Base-by-base conservation (phyloP, 1,140 invertebrate species). In the Drosophila paulistorum region DNA sequence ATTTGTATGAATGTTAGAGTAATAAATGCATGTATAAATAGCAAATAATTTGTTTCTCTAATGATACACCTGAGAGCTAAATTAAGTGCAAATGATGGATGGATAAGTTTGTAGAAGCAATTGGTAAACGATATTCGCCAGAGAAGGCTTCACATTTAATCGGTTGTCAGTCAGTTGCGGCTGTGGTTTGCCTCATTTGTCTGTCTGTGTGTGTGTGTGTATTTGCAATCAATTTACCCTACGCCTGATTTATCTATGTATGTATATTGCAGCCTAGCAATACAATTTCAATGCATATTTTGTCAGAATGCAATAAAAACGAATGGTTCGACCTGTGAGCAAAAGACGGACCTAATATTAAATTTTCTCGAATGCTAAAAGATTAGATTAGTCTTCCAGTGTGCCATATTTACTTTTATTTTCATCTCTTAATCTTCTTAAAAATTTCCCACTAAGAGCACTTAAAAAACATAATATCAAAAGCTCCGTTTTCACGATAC, bases 241-340 rank as follows among this genome's bases (percentile, higher is more conserved):
- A 65, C 58, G 77, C 68, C 73, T 72, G 77, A 79, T 79, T 79
- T 79, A 61, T 17, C 20, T n/a, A 13, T 17, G 17, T n/a, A 13
- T 17, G 17, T 17, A 17, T 59, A 30, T 13, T 39, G 30, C 17
- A 14, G 33, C 17, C n/a, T 58, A 58, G 17, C 55, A 59, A n/a
- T n/a, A n/a, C n/a, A n/a, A 66, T 23, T 2, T 23, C 20, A 23
- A 23, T 1, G 20, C 1, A 23, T 2, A 59, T 64, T 55, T 78
- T 67, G 71, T 75, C 70, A 60, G 75, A 78, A 71, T 71, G 59
- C 71, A 71, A 71, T 74, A 78, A 78, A 65, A 51, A 37, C 26
- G 33, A 51, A 55, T 55, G 51, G 4, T 26, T 10, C 2, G 26
- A 30, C 6, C 30, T 30, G 30, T 30, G 7, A n/a, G 9, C 9